A percentile compares a stretch with the other conserved stretches of the same genome.
phyloP scores from a whole-genome alignment of 2,797 vertebrate species.

The Lycodopsis pacificus region DNA sequence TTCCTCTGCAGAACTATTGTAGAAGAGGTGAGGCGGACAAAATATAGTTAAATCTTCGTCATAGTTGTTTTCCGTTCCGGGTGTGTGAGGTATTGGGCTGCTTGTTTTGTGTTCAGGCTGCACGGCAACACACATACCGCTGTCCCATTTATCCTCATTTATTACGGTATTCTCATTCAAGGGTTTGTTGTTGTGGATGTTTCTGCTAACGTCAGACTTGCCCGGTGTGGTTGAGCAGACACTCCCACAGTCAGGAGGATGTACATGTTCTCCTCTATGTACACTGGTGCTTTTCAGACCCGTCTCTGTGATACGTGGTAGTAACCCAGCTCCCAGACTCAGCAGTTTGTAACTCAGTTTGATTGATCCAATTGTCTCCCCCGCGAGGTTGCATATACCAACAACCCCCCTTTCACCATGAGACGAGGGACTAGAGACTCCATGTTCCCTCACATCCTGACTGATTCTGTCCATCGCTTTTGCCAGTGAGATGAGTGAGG shows the following conservation, averaged over 20 bases:
- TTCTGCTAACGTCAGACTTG: conserved; percentile 2
- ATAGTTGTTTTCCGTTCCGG: conserved; percentile 23
- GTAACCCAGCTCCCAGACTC: conserved; percentile 78
- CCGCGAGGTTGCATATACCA: conserved; percentile 75
- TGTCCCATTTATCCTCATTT: conserved; percentile 24
- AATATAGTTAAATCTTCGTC: conserved; percentile 74
- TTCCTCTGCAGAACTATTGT: conserved; percentile 67
- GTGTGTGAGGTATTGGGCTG: conserved; percentile 21
- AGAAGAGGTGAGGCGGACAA: conserved; percentile 90
- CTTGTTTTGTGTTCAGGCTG: conserved; percentile 43
- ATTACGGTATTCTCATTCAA: conserved; percentile 13
- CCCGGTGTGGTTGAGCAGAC: neutral
- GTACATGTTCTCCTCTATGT: conserved; percentile 4
- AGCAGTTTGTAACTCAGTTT: conserved; percentile 85
- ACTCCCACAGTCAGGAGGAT: conserved; percentile 5
- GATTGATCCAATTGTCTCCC: conserved; percentile 82
- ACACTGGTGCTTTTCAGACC: conserved; percentile 1
- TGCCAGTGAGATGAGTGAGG: conserved; percentile 82
- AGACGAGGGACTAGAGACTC: conserved; percentile 66
- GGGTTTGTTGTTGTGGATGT: neutral
- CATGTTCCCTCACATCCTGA: conserved; percentile 64
- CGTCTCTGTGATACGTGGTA: conserved; percentile 67
- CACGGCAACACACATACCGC: conserved; percentile 2
- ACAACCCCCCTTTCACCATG: conserved; percentile 73
- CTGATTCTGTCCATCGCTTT: conserved; percentile 70